These are phyloP conservation scores for Otis tarda DNA, from an alignment of 2,113 vertebrate species.

Conservation along the genomic window DNA sequence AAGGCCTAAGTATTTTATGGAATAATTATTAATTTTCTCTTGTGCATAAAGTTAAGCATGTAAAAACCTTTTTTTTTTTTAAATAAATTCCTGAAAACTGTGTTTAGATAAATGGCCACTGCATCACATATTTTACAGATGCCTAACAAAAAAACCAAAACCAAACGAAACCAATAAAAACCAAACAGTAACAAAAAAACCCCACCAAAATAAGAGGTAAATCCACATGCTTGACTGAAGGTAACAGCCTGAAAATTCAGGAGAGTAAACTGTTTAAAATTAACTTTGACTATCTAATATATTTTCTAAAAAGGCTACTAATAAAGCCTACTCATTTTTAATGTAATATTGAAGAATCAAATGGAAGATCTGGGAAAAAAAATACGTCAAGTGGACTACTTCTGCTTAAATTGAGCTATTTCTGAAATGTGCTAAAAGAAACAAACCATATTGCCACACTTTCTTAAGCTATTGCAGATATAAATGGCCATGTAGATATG, in stretches of 20 bases:
- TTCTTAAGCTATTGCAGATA: background rate
- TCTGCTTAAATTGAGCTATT: background rate
- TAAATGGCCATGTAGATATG: background rate
- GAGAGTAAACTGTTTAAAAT: background rate
- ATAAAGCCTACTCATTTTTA: background rate
- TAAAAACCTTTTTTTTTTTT: background rate
- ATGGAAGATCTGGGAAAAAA: background rate
- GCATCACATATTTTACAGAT: background rate
- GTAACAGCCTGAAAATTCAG: background rate
- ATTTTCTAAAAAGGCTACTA: background rate
- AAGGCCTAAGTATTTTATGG: background rate
- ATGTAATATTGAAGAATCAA: background rate
- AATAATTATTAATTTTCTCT: background rate
- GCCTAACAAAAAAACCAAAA: background rate
- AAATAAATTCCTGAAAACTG: background rate
- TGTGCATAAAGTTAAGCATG: background rate
- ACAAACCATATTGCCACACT: background rate
- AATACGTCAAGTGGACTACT: background rate
- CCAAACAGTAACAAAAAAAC: accelerated
- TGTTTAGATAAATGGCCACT: background rate
- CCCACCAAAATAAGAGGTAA: too few relatives aligned
- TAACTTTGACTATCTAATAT: background rate
- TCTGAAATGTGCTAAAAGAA: background rate
- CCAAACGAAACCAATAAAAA: background rate
- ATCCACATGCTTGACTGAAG: background rate